Evolutionary conservation across 2,797 vertebrate species (phyloP), one percentile per base, ranked within the genome.

Genomic region (Tiaroga cobitis): DNA sequence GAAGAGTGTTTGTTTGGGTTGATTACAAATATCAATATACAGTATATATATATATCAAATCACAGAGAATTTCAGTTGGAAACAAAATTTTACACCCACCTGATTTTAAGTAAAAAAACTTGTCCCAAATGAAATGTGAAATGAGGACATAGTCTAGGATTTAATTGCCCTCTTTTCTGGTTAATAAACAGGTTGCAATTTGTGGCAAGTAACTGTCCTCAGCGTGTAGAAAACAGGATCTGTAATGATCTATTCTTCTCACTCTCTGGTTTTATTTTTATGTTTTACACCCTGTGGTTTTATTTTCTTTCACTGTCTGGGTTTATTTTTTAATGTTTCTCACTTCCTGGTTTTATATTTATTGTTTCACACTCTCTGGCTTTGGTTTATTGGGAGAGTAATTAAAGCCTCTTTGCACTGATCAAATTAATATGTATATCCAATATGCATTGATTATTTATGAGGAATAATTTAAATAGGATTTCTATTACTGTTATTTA

Each of bases 321-420:
- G 15, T 81, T 73, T 74, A 46, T 70, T 69, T 75, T 49, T 69
- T 41, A 21, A 74, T 80, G 67, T 37, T 26, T 63, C 37, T 29
- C 37, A 11, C 76, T 63, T 41, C 37, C n/a, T 26, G 15, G 76
- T 63, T 78, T 61, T 78, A 78, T 63, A 29, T 78, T 78, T 61
- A 78, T 63, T 26, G 37, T 78, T 78, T 78, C 37, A 41, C 54
- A 78, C 76, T 78, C 54, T 92, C 90, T 89, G 90, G 87, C 93
- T 93, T 92, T 91, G 88, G 90, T 90, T 89, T 93, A 93, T 91
- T 93, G 89, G 88, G 88, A 87, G 86, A 91, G 88, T 91, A 90
- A 92, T 88, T 94, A 90, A 90, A 84, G 88, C 90, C 61, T 82
- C 84, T 29, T 51, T 8, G 19, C 81, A 91, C 92, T 90, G 91